These are phyloP conservation scores for Naso thynnoides DNA, from an alignment of 2,797 vertebrate species.

Conservation along the genomic window DNA sequence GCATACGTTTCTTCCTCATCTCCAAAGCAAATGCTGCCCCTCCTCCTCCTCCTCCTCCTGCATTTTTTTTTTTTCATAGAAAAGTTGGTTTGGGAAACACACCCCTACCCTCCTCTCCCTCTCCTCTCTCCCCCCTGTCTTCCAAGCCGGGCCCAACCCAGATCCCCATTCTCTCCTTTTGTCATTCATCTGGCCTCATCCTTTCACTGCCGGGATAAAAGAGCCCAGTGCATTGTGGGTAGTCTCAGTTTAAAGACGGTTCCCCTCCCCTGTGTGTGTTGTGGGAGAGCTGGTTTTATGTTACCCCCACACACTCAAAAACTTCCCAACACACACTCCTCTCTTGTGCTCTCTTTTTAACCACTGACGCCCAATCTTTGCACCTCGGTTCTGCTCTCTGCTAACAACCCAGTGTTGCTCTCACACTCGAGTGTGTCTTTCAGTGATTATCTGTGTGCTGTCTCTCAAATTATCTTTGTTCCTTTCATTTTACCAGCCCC, in stretches of 20 bases:
- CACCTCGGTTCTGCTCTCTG: constrained; percentile 26
- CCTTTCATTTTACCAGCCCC: background rate
- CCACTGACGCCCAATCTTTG: constrained; percentile 27
- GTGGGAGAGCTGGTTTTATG: constrained; percentile 81
- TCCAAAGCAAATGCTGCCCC: constrained; percentile 12
- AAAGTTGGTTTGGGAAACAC: constrained; percentile 63
- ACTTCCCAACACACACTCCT: constrained; percentile 62
- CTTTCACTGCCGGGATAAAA: constrained; percentile 88
- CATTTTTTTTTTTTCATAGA: constrained; percentile 69
- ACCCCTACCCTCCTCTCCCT: constrained; percentile 26
- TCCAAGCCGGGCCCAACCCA: constrained; percentile 77
- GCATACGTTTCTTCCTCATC: constrained; percentile 68
- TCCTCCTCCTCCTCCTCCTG: constrained; percentile 24
- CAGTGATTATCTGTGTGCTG: constrained; percentile 3
- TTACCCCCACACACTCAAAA: constrained; percentile 72
- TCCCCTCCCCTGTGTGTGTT: constrained; percentile 81
- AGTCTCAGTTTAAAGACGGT: constrained; percentile 82
- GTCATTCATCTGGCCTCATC: constrained; percentile 86
- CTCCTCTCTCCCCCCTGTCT: constrained; percentile 51
- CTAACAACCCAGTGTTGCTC: constrained; percentile 27
- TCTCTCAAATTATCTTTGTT: background rate
- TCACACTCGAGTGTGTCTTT: background rate
- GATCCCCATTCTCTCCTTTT: constrained; percentile 84
- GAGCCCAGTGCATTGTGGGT: constrained; percentile 84
- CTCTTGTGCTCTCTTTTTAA: constrained; percentile 56